phyloP scores from a whole-genome alignment of 2,888 invertebrate species.

The Mechanitis messenoides region DNA sequence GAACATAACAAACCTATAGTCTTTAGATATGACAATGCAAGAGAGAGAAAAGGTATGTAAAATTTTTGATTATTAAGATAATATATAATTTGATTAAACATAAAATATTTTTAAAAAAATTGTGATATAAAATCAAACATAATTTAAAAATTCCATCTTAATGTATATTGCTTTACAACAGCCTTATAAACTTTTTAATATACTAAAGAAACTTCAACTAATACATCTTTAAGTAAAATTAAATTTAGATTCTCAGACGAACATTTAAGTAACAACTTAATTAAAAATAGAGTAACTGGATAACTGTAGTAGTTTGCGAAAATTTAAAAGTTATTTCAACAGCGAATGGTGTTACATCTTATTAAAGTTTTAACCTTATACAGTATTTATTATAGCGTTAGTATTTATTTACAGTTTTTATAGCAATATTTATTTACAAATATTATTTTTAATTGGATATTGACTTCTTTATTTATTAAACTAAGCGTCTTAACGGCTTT shows the following conservation, averaged over 20 bases:
- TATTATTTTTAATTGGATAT: no score
- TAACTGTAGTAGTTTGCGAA: background rate
- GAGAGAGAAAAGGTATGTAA: slow-evolving; percentile 82
- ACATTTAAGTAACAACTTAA: slow-evolving; percentile 22
- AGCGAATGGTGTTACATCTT: slow-evolving; percentile 20
- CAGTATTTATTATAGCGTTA: no score
- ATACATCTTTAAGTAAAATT: slow-evolving; percentile 5
- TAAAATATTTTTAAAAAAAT: no score
- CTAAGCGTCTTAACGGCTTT: no score
- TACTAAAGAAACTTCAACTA: background rate
- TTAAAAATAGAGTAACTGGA: slow-evolving; percentile 14
- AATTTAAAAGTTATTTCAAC: slow-evolving; percentile 15
- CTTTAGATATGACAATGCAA: slow-evolving; percentile 82
- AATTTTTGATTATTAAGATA: slow-evolving; percentile 9
- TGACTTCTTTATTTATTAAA: no score
- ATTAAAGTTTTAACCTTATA: slow-evolving; percentile 12
- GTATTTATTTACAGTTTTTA: no score
- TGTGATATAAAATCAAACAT: no score
- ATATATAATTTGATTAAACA: no score
- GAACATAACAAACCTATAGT: slow-evolving; percentile 87
- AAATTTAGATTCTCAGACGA: slow-evolving; percentile 17
- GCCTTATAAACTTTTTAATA: background rate
- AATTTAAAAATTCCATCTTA: no score
- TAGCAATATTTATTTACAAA: no score
- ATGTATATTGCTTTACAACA: background rate